phyloP scores from a whole-genome alignment of 2,113 vertebrate species.

The Xiphias gladius region DNA sequence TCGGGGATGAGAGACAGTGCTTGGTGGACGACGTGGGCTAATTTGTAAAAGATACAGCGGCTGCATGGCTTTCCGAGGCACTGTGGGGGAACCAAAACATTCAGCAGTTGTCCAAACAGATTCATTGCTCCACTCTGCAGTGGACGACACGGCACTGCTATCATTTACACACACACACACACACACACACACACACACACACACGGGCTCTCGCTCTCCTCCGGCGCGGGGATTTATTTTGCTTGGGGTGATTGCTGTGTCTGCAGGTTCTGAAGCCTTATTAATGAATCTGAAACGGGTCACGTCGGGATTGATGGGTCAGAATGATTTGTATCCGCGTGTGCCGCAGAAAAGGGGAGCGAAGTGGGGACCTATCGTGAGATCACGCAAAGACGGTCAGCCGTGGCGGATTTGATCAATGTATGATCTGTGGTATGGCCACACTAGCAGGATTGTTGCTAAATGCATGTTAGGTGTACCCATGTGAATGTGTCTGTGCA shows the following conservation, averaged over 20 bases:
- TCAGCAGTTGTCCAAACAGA: conserved; percentile 88
- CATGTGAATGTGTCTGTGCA: neutral
- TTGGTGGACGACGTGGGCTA: conserved; percentile 79
- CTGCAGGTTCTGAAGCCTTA: conserved; percentile 81
- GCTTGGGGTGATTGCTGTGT: conserved; percentile 83
- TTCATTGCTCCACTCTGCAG: conserved; percentile 72
- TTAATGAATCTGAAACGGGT: conserved; percentile 84
- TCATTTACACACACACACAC: conserved; percentile 61
- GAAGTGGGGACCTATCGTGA: conserved; percentile 60
- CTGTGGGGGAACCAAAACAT: conserved; percentile 85
- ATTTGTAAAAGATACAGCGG: conserved; percentile 86
- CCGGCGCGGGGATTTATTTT: conserved; percentile 78
- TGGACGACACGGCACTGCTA: conserved; percentile 70
- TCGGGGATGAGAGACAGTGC: conserved; percentile 77
- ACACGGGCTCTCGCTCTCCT: conserved; percentile 57
- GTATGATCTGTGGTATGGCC: neutral
- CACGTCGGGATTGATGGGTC: conserved; percentile 78
- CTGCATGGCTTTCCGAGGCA: conserved; percentile 80
- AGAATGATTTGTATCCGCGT: conserved; percentile 59
- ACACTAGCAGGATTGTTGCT: conserved; percentile 4
- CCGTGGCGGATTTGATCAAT: conserved; percentile 42
- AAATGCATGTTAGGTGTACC: conserved; percentile 7
- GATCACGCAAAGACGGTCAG: conserved; percentile 55
- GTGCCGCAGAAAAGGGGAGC: conserved; percentile 33
- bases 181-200: conserved; percentile 23